Percentiles rank a stretch among this genome's conserved stretches.
Conservation (phyloP, 2,888 invertebrate genomes). For the Nycteola revayana region DNA sequence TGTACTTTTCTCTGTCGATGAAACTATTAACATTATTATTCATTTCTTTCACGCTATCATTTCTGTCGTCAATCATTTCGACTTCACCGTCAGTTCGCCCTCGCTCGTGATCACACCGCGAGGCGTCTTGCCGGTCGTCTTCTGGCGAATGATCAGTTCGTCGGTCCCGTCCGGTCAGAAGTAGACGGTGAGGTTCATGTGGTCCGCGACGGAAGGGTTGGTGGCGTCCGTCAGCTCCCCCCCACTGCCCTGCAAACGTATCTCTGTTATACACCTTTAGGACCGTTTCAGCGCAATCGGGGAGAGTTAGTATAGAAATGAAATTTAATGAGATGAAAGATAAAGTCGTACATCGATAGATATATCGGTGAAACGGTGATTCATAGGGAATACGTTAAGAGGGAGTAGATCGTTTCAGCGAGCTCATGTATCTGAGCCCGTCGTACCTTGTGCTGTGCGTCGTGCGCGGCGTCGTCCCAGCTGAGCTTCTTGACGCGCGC, state of each 20-base stretch:
- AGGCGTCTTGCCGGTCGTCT: background rate
- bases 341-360: no score
- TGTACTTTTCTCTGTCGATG: background rate
- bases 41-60: background rate
- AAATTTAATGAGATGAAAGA: slow-evolving; percentile 6
- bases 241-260: slow-evolving; percentile 55
- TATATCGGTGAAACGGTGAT: no score
- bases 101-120: background rate
- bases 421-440: slow-evolving; percentile 9
- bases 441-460: slow-evolving; percentile 21
- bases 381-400: no score
- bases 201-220: slow-evolving; percentile 72
- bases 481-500: slow-evolving; percentile 89
- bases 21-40: background rate
- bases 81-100: background rate
- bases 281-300: slow-evolving; percentile 4
- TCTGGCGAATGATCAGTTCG: slow-evolving; percentile 1
- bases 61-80: no score
- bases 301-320: slow-evolving; percentile 11
- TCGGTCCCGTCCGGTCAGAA: slow-evolving; percentile 68
- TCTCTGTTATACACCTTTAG: slow-evolving; percentile 32
- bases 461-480: slow-evolving; percentile 57
- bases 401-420: no score
- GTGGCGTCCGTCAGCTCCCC: slow-evolving; percentile 57
- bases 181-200: slow-evolving; percentile 87